These are phyloP conservation scores for Brachycybe producta DNA, from an alignment of 2,888 invertebrate genomes.

Conservation along the genomic window DNA sequence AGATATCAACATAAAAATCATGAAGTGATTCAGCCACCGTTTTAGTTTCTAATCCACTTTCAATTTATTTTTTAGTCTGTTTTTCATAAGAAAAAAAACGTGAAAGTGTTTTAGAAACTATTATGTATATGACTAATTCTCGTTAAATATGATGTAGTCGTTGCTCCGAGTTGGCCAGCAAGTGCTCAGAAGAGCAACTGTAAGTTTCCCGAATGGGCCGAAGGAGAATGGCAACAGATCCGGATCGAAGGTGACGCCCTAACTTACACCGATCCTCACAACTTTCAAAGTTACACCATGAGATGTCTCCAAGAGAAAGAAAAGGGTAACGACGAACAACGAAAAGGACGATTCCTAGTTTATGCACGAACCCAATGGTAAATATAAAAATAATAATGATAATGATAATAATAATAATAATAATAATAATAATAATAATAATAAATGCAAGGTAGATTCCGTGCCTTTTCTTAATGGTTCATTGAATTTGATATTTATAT, in stretches of 20 bases:
- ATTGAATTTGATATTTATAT: constrained; percentile 18
- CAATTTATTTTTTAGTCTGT: no score
- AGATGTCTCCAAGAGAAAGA: constrained; percentile 34
- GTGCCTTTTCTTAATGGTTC: no score
- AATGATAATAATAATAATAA: no score
- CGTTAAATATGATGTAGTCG: constrained; percentile 6
- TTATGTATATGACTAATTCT: no score
- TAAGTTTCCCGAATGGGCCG: constrained; percentile 49
- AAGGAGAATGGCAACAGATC: constrained; percentile 49
- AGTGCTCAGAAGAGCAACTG: constrained; percentile 22
- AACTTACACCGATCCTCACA: constrained; percentile 39
- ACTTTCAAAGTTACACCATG: constrained; percentile 42
- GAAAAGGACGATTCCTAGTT: constrained; percentile 40
- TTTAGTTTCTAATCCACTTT: no score
- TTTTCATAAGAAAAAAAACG: no score
- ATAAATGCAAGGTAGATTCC: no score
- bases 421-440: no score
- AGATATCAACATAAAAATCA: no score
- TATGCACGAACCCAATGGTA: constrained; percentile 45
- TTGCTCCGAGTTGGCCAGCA: constrained; percentile 17
- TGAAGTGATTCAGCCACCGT: no score
- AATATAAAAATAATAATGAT: constrained; percentile 23
- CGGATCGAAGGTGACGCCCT: constrained; percentile 38
- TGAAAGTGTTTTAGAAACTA: no score
- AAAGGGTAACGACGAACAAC: constrained; percentile 32